Base-by-base conservation (phyloP, 2,797 vertebrate genomes). In the Syngnathus acus region DNA sequence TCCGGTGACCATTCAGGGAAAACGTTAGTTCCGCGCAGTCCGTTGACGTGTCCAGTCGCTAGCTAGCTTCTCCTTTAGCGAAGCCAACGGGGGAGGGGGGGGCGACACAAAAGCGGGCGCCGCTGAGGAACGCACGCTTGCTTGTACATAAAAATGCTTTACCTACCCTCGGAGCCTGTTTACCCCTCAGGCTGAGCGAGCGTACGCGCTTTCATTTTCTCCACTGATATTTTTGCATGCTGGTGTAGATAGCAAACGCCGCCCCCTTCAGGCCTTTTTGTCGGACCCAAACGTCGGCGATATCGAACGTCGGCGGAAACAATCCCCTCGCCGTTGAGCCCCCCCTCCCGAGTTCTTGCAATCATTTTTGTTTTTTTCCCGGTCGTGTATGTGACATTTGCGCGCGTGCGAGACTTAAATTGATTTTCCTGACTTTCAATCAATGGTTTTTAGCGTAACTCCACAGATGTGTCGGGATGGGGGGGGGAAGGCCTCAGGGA, bases 401-500 rank as follows among this genome's bases (percentile, higher is more conserved):
- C 72, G 66, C 54, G 83, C 78, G 78, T 69, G 86, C 65, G 74
- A 79, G 71, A 72, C 40, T 21, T 23, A 11, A 43, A 43, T 62
- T 13, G 6, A 5, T 38, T 58, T 58, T 23, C 14, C 19, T 3
- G 1, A 2, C 14, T 23, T 43, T 62, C 6, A 55, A 32, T 14
- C 11, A 6, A 13, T 9, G 13, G 4, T 40, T 9, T 19, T 60
- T 40, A 10, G 23, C 6, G 54, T 55, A 13, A 32, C 11, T 55
- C 23, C 14, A 9, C 5, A 53, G 17, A 53, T 21, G 51, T 53
- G 50, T 53, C n/a, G 47, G 47, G n/a, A 53, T 67, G n/a, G 38
- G 59, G 7, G 37, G 65, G 76, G 79, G 72, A 85, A 93, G 93
- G 93, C 95, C 96, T 98, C 96, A 98, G 96, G 96, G 95, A 98